phyloP scores from a whole-genome alignment of 2,797 vertebrate genomes.

The Xiphophorus birchmanni region DNA sequence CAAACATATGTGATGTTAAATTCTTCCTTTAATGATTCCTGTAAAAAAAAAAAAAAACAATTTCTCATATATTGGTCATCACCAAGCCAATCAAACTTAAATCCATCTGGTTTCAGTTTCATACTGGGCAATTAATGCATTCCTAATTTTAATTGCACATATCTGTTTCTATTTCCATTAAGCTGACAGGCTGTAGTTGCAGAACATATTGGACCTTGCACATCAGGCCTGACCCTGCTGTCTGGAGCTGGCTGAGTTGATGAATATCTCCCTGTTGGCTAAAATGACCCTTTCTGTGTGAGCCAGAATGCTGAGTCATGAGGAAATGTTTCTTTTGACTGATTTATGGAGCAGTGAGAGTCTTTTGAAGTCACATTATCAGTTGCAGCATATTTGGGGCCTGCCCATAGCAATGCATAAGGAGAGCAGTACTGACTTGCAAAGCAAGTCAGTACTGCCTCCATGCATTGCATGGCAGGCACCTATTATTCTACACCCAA shows the following conservation, averaged over 20 bases:
- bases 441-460: too few species aligned
- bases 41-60: background rate
- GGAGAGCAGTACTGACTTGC: too few species aligned
- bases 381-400: background rate
- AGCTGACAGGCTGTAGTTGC: slow-evolving; percentile 33
- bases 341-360: slow-evolving; percentile 40
- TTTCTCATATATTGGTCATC: background rate
- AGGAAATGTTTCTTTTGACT: slow-evolving; percentile 43
- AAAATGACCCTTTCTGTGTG: slow-evolving; percentile 20
- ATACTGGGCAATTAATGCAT: background rate
- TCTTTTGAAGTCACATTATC: slow-evolving; percentile 16
- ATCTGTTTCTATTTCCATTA: slow-evolving; percentile 19
- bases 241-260: slow-evolving; percentile 48
- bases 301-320: slow-evolving; percentile 66
- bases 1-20: background rate
- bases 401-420: too few species aligned
- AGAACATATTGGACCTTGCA: slow-evolving; percentile 32
- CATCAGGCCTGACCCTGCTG: slow-evolving; percentile 46
- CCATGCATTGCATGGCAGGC: too few species aligned
- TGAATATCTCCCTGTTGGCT: slow-evolving; percentile 38
- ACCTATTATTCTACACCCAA: too few species aligned
- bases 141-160: background rate
- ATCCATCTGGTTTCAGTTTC: background rate
- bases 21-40: background rate
- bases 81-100: background rate